Percentiles rank a stretch among this genome's conserved stretches.
phyloP scores from a whole-genome alignment of 2,888 invertebrate genomes.

The Petrolisthes manimaculis region DNA sequence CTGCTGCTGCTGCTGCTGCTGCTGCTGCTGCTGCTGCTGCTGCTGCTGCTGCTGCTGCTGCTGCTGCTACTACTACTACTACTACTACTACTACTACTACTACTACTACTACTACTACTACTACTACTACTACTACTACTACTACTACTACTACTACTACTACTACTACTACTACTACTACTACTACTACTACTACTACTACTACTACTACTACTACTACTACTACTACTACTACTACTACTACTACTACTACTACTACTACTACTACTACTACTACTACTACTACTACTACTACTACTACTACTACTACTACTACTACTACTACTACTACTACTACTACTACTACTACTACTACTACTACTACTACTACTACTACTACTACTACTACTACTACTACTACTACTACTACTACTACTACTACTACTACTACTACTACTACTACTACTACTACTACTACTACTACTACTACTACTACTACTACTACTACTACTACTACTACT shows the following conservation, averaged over 20 bases:
- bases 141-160: constrained; percentile 4
- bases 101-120: constrained; percentile 4
- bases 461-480: constrained; percentile 7
- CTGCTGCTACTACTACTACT: constrained; percentile 4
- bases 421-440: constrained; percentile 4
- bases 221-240: not conserved
- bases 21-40: not conserved
- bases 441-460: constrained; percentile 7
- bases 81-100: constrained; percentile 7
- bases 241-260: constrained; percentile 4
- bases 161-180: constrained; percentile 7
- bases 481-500: constrained; percentile 1
- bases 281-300: constrained; percentile 4
- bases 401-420: constrained; percentile 7
- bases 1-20: not conserved
- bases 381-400: not conserved
- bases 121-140: not conserved
- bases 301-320: constrained; percentile 7
- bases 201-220: constrained; percentile 7
- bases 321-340: constrained; percentile 7
- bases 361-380: constrained; percentile 4
- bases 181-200: constrained; percentile 7
- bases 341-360: not conserved
- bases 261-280: constrained; percentile 7
- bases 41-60: not conserved